Evolutionary conservation across 30 jellyfish, hydroid and myxozoan genomes (phyloP).

Genomic region (Clytia hemisphaerica): DNA sequence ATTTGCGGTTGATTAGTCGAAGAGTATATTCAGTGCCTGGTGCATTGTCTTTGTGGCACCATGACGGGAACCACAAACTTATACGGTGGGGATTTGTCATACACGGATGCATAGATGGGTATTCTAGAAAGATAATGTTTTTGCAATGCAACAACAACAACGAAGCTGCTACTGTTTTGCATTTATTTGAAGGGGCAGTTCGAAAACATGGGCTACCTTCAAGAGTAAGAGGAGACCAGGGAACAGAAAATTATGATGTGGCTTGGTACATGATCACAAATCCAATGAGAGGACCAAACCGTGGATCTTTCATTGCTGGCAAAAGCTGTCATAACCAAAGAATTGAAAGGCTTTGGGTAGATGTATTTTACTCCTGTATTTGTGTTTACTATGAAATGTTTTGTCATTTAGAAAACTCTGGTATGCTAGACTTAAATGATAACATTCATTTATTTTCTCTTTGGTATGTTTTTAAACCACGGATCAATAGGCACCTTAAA

Average conservation of each 20-base stretch:
- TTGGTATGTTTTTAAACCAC: constrained; percentile 12
- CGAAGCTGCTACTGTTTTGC: constrained; percentile 32
- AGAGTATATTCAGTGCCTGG: constrained; percentile 28
- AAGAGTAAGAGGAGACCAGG: constrained; percentile 41
- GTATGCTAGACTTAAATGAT: background rate
- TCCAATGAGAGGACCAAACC: constrained; percentile 20
- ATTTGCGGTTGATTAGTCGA: background rate
- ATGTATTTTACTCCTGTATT: background rate
- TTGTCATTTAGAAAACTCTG: background rate
- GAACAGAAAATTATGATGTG: constrained; percentile 37
- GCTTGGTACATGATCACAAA: constrained; percentile 37
- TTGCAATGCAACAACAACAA: constrained; percentile 13
- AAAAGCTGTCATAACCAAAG: constrained; percentile 5
- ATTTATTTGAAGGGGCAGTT: constrained; percentile 8
- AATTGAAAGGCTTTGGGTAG: constrained; percentile 16
- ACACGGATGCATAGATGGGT: constrained; percentile 47
- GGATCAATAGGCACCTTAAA: constrained; percentile 9
- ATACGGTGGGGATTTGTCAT: constrained; percentile 37
- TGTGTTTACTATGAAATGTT: background rate
- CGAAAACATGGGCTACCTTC: constrained; percentile 26
- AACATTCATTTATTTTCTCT: background rate
- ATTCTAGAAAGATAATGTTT: constrained; percentile 21
- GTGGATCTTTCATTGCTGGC: constrained; percentile 25
- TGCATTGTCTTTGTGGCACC: constrained; percentile 32
- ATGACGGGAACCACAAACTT: constrained; percentile 31